phyloP scores from a whole-genome alignment of 2,888 invertebrate species.

The Oscheius sp. region DNA sequence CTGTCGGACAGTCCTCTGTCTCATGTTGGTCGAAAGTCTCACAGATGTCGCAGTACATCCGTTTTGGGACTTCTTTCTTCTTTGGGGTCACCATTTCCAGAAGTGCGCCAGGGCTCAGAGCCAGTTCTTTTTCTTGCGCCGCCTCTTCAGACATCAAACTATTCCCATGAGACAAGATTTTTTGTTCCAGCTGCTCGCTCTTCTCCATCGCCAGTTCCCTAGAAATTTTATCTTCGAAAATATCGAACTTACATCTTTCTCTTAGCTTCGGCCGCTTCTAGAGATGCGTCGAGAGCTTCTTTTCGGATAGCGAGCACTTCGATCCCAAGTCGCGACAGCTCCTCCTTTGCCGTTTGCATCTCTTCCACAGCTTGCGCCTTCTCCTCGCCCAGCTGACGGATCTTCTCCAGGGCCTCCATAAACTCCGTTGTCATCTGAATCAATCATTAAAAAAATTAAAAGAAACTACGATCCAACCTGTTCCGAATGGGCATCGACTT shows the following conservation, averaged over 20 bases:
- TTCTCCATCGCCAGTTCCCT: conserved; percentile 14
- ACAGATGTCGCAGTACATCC: conserved; percentile 96
- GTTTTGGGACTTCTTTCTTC: conserved; percentile 78
- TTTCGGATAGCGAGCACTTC: conserved; percentile 36
- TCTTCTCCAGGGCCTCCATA: conserved; percentile 21
- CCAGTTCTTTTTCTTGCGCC: background rate
- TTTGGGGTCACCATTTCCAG: conserved; percentile 72
- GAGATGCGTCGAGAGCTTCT: background rate
- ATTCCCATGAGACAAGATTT: conserved; percentile 21
- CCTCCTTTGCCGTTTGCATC: conserved; percentile 26
- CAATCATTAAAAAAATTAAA: background rate
- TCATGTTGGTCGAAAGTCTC: conserved; percentile 95
- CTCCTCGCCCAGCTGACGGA: conserved; percentile 22
- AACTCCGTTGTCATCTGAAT: conserved; percentile 14
- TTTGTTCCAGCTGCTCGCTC: conserved; percentile 3
- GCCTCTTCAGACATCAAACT: background rate
- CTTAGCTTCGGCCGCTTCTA: background rate
- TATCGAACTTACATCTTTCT: conserved; percentile 7
- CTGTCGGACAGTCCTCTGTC: conserved; percentile 90
- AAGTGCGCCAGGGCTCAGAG: background rate
- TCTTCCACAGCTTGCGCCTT: conserved; percentile 27
- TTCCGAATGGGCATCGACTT: background rate
- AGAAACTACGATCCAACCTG: background rate
- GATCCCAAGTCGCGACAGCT: conserved; percentile 16
- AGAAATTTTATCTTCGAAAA: background rate